Base-by-base conservation (phyloP, 2,113 vertebrate genomes). In the Carlito syrichta region DNA sequence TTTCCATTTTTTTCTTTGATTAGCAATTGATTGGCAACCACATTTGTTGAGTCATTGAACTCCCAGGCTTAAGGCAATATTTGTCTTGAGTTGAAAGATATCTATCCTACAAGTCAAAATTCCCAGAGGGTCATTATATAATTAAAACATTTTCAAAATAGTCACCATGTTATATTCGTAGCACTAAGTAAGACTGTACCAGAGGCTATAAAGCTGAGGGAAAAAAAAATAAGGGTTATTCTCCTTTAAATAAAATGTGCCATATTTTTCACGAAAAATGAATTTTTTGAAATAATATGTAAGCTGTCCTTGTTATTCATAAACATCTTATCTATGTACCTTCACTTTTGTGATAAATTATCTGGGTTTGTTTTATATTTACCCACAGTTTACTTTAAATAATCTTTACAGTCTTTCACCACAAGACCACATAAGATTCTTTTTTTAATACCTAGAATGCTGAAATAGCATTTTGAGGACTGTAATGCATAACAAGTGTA, bases 361-460 rank as follows among this genome's bases (percentile, higher is more conserved):
- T 98, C 98, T 98, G 98, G 97, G 98, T 98, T 99, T 98, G 98
- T 98, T 99, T 98, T 99, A 98, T 98, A 98, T 98, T 98, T 98
- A 98, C 98, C 98, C 98, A 97, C 98, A 98, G 98, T 98, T 98
- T 98, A 99, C 98, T 98, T 99, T 98, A 98, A 99, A 99, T 98
- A 99, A 98, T 98, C 98, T 98, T 98, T 98, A 98, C 98, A 98
- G 98, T 98, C 98, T 97, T 98, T 98, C 98, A 98, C 98, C 98
- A 97, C 98, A 98, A 98, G 98, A 99, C 98, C 98, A 98, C 98
- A 98, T 98, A 98, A 98, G 98, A 97, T 98, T 98, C 98, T 98
- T 98, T 98, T 98, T 99, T 98, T 99, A 98, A 99, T 98, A 98
- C 98, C 94, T 98, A 96, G 98, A 99, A 98, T 99, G 98, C 98